Evolutionary conservation across 2,888 invertebrate species (phyloP).

Genomic region (Salpingus planirostris): DNA sequence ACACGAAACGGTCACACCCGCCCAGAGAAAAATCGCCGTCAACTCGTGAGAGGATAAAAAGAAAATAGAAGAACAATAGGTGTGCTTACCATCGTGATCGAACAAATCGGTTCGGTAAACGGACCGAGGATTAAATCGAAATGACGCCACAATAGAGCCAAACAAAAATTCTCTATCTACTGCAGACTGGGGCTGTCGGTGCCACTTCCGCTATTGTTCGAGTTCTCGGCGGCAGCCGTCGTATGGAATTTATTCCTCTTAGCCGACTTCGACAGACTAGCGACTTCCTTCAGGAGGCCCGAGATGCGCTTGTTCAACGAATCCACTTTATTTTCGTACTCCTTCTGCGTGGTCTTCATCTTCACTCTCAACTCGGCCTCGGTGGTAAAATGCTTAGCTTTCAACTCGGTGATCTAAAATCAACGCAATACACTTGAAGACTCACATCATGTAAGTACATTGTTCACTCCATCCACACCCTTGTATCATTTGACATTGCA

Average conservation of each 20-base stretch:
- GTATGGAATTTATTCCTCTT: constrained; percentile 46
- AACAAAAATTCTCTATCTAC: constrained; percentile 30
- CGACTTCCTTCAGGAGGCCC: constrained; percentile 74
- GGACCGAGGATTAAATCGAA: too few relatives aligned
- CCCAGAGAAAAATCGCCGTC: too few relatives aligned
- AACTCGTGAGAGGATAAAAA: too few relatives aligned
- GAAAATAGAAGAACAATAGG: too few relatives aligned
- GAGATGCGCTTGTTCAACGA: constrained; percentile 74
- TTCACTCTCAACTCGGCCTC: constrained; percentile 80
- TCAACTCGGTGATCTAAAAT: constrained; percentile 82
- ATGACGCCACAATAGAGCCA: too few relatives aligned
- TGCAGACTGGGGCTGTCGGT: constrained; percentile 66
- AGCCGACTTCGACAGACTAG: constrained; percentile 68
- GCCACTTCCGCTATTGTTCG: constrained; percentile 62
- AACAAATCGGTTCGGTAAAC: too few relatives aligned
- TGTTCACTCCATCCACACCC: too few relatives aligned
- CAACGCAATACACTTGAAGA: too few relatives aligned
- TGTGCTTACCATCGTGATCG: too few relatives aligned
- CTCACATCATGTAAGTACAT: too few relatives aligned
- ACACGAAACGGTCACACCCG: too few relatives aligned
- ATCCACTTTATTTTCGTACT: constrained; percentile 71
- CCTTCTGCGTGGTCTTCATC: constrained; percentile 72
- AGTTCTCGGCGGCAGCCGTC: constrained; percentile 28
- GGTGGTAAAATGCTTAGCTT: constrained; percentile 82
- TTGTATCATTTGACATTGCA: too few relatives aligned